phyloP scores from a whole-genome alignment of 2,113 vertebrate genomes.

The Urocolius indicus region DNA sequence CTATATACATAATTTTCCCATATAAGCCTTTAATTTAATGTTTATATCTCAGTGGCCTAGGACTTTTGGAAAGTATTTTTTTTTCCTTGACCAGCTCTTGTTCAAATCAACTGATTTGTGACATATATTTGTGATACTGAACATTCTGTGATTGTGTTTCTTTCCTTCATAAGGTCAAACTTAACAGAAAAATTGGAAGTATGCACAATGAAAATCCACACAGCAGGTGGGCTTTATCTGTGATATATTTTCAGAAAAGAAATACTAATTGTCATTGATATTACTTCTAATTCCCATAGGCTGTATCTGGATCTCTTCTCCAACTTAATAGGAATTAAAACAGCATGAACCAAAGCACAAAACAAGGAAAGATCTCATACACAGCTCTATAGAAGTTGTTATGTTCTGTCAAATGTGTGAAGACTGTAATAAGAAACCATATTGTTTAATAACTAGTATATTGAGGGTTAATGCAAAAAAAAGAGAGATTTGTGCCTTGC shows the following conservation, averaged over 20 bases:
- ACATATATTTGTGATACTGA: background rate
- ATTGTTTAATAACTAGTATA: background rate
- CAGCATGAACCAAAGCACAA: background rate
- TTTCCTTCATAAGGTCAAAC: constrained; percentile 13
- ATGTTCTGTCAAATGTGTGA: background rate
- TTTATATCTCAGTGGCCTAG: background rate
- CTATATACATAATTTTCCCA: background rate
- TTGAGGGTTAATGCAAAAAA: background rate
- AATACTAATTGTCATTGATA: constrained; percentile 2
- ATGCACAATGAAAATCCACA: constrained; percentile 30
- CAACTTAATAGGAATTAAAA: background rate
- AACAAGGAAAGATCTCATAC: background rate
- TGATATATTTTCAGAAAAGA: constrained; percentile 16
- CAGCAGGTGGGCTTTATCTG: background rate
- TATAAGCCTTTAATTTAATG: background rate
- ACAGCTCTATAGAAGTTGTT: background rate
- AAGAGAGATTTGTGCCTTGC: background rate
- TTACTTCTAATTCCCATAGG: background rate
- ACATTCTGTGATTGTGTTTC: background rate
- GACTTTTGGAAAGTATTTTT: background rate
- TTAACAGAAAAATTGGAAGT: constrained; percentile 36
- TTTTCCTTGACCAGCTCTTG: background rate
- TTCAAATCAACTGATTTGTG: background rate
- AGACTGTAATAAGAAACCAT: background rate
- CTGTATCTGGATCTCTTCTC: background rate